Evolutionary conservation across 2,888 invertebrate species (phyloP).

Genomic region (Drosophila buzzatii): DNA sequence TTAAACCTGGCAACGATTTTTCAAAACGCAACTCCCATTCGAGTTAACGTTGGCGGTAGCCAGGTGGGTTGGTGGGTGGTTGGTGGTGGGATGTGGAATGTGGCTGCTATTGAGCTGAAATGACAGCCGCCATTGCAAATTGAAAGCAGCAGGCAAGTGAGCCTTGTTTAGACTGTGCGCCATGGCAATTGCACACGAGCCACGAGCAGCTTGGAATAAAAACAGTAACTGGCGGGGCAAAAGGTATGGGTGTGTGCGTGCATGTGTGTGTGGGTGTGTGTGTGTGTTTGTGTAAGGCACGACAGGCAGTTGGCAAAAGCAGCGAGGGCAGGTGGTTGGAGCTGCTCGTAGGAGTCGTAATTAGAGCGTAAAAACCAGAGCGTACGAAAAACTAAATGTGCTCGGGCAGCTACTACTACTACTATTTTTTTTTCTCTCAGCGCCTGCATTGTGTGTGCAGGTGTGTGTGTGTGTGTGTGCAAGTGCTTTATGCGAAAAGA

Average conservation of each 20-base stretch:
- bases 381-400: slow-evolving; percentile 80
- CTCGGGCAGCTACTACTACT: slow-evolving; percentile 74
- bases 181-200: slow-evolving; percentile 76
- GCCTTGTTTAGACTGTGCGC: slow-evolving; percentile 78
- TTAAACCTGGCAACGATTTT: slow-evolving; percentile 38
- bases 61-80: not conserved
- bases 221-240: slow-evolving; percentile 47
- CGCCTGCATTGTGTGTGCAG: slow-evolving; percentile 46
- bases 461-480: slow-evolving; percentile 38
- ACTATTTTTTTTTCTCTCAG: slow-evolving; percentile 41
- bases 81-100: not conserved
- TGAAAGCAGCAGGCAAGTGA: slow-evolving; percentile 78
- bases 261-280: slow-evolving; percentile 7
- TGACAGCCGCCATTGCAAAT: slow-evolving; percentile 79
- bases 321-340: not conserved
- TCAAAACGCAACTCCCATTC: not conserved
- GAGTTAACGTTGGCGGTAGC: not conserved
- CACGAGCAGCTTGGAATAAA: slow-evolving; percentile 49
- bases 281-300: slow-evolving; percentile 12
- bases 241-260: not conserved
- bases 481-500: slow-evolving; percentile 76
- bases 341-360: slow-evolving; percentile 77
- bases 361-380: slow-evolving; percentile 85
- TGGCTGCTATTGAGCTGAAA: slow-evolving; percentile 74
- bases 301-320: slow-evolving; percentile 13